Evolutionary conservation across 2,797 vertebrate species (phyloP).

Genomic region (Sardinella longiceps): DNA sequence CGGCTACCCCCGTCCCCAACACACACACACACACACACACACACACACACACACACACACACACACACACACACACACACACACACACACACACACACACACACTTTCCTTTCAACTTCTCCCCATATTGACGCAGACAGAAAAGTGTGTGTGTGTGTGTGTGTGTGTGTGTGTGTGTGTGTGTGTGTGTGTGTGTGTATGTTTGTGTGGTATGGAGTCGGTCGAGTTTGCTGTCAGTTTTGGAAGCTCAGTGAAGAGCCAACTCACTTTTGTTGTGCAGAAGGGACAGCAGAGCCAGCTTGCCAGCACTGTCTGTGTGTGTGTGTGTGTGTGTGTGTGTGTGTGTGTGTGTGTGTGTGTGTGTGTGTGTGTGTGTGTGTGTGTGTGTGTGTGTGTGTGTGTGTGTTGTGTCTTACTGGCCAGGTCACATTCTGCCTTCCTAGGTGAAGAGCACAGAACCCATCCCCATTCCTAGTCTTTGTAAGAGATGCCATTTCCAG

Average conservation of each 20-base stretch:
- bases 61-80: no score
- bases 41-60: no score
- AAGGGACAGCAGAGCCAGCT: not conserved
- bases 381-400: not conserved
- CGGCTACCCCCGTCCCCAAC: not conserved
- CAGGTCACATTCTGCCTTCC: no score
- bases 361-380: not conserved
- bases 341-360: not conserved
- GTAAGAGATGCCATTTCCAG: no score
- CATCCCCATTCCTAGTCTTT: no score
- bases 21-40: not conserved
- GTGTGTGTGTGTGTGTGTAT: not conserved
- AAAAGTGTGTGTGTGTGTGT: slow-evolving; percentile 4
- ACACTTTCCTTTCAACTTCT: no score
- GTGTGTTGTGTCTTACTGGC: no score
- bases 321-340: not conserved
- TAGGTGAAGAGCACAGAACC: no score
- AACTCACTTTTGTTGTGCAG: not conserved
- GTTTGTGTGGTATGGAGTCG: not conserved
- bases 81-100: no score
- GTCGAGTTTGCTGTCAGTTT: slow-evolving; percentile 6
- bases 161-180: not conserved
- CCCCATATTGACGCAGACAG: not conserved
- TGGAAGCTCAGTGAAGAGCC: not conserved
- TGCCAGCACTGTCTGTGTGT: not conserved